These are phyloP conservation scores for Petroica traversi DNA, from an alignment of 2,113 vertebrate genomes.

Conservation along the genomic window DNA sequence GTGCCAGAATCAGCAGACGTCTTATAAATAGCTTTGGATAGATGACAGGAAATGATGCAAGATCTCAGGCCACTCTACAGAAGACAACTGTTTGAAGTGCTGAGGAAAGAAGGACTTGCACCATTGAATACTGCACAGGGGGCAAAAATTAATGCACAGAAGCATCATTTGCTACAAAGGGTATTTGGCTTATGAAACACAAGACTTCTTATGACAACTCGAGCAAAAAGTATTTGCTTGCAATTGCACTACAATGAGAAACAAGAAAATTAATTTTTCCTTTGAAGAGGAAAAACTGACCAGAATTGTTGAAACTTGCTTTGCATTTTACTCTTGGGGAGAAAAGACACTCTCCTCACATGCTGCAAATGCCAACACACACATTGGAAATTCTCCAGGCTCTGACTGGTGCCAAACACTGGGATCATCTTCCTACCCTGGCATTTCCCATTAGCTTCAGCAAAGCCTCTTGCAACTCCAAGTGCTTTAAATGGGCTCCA, in stretches of 20 bases:
- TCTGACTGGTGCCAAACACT: neutral
- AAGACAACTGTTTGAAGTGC: conserved; percentile 15
- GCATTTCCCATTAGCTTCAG: conserved; percentile 18
- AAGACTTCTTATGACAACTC: neutral
- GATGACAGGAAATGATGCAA: conserved; percentile 56
- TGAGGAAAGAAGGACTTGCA: neutral
- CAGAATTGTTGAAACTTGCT: neutral
- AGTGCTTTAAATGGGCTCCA: conserved; percentile 8
- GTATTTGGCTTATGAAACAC: neutral
- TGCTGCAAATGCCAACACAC: neutral
- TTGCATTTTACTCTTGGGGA: neutral
- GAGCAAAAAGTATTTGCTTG: neutral
- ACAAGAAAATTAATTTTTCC: neutral
- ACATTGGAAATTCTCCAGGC: neutral
- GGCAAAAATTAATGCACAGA: neutral
- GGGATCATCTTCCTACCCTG: conserved; percentile 6
- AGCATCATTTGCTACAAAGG: neutral
- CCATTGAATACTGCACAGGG: neutral
- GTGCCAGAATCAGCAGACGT: conserved; percentile 24
- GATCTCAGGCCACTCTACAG: conserved; percentile 25
- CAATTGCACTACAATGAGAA: neutral
- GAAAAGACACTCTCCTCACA: neutral
- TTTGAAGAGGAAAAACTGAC: neutral
- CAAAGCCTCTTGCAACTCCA: conserved; percentile 9
- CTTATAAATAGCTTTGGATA: conserved; percentile 56